phyloP scores from a whole-genome alignment of 2,888 invertebrate species.

The Nomada fabriciana region DNA sequence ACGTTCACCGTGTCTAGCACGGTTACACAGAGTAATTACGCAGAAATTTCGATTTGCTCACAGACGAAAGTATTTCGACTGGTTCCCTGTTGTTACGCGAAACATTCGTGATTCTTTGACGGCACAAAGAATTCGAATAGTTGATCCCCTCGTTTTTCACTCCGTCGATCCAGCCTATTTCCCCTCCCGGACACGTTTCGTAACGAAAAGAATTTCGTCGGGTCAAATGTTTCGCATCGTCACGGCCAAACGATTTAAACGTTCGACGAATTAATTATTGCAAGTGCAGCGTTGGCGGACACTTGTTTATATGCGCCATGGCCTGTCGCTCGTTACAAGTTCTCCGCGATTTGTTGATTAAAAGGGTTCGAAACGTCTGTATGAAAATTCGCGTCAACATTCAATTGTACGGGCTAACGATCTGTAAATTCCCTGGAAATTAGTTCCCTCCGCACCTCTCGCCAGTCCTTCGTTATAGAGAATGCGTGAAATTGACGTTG shows the following conservation, averaged over 20 bases:
- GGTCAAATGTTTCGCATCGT: constrained; percentile 41
- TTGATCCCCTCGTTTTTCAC: background rate
- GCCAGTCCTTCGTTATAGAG: constrained; percentile 12
- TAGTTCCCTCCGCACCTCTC: constrained; percentile 25
- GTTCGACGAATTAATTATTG: constrained; percentile 63
- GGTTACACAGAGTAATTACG: background rate
- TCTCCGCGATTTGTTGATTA: constrained; percentile 59
- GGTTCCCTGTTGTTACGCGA: constrained; percentile 8
- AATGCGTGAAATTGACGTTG: constrained; percentile 40
- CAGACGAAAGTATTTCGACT: background rate
- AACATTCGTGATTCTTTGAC: constrained; percentile 27
- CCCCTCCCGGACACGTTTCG: background rate
- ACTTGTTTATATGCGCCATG: background rate
- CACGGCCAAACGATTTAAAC: constrained; percentile 41
- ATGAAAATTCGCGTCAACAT: constrained; percentile 62
- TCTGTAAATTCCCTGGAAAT: constrained; percentile 59
- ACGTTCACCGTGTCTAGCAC: background rate
- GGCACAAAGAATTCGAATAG: constrained; percentile 30
- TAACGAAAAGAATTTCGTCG: constrained; percentile 11
- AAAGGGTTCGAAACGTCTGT: constrained; percentile 52
- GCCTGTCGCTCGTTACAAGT: constrained; percentile 54
- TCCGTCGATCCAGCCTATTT: background rate
- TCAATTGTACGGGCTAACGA: constrained; percentile 56
- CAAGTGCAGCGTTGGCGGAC: constrained; percentile 23
- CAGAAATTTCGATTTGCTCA: background rate